These are phyloP conservation scores for Zonitis immaculata DNA, from an alignment of 2,888 invertebrate species.

Conservation along the genomic window DNA sequence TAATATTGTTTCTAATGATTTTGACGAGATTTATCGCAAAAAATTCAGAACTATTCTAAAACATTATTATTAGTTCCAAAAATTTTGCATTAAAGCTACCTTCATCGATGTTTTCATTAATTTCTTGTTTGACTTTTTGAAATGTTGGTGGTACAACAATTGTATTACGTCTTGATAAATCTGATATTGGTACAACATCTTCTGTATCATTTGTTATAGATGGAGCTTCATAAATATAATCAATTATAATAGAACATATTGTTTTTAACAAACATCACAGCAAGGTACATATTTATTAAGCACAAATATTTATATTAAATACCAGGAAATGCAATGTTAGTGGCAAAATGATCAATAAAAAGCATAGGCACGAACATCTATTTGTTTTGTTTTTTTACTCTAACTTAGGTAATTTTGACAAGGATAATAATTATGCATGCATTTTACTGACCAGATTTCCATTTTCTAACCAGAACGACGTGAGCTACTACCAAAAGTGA, in stretches of 20 bases:
- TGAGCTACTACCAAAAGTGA: conserved; percentile 81
- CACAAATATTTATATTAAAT: conserved; percentile 17
- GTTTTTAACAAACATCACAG: too few relatives aligned
- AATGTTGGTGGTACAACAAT: conserved; percentile 47
- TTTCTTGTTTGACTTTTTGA: conserved; percentile 42
- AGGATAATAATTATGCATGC: conserved; percentile 29
- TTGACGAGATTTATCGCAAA: conserved; percentile 2
- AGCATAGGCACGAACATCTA: conserved; percentile 27
- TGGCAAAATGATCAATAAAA: conserved; percentile 28
- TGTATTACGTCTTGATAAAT: conserved; percentile 49
- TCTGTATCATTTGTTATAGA: conserved; percentile 8
- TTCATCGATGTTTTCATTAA: conserved; percentile 32
- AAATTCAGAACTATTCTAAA: conserved; percentile 17
- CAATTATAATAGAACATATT: too few relatives aligned
- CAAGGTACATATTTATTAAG: neutral
- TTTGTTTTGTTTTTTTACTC: neutral
- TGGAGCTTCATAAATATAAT: neutral
- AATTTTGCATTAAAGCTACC: conserved; percentile 18
- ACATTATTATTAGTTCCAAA: conserved; percentile 14
- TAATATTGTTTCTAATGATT: neutral
- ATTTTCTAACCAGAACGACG: conserved; percentile 76
- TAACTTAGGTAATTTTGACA: conserved; percentile 11
- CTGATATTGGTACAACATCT: conserved; percentile 30
- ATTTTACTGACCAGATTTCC: conserved; percentile 66
- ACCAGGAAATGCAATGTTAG: conserved; percentile 48